These are phyloP conservation scores for Ophonus ardosiacus DNA, from an alignment of 2,888 invertebrate genomes.

Conservation along the genomic window DNA sequence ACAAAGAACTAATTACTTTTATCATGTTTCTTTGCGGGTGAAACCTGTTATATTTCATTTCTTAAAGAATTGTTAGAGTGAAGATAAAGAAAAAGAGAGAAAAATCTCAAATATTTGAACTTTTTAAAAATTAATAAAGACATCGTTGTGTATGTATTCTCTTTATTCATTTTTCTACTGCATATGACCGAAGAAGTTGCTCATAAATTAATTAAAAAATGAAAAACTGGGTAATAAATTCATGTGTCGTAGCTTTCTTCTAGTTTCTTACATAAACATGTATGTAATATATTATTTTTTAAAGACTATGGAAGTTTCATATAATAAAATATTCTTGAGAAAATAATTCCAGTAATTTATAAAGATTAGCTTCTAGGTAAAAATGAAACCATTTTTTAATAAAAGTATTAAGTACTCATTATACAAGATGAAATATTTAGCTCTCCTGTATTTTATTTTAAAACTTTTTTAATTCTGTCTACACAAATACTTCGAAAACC, in stretches of 20 bases:
- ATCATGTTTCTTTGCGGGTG: slow-evolving; percentile 19
- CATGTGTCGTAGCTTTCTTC: not conserved
- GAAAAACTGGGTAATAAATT: not conserved
- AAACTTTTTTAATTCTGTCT: not conserved
- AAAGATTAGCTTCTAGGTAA: slow-evolving; percentile 8
- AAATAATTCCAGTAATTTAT: slow-evolving; percentile 10
- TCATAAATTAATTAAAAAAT: too few species aligned
- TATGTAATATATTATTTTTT: not conserved
- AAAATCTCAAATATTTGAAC: not conserved
- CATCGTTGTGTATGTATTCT: not conserved
- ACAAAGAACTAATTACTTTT: slow-evolving; percentile 60
- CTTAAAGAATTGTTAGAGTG: slow-evolving; percentile 8
- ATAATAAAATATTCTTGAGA: slow-evolving; percentile 17
- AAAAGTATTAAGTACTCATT: slow-evolving; percentile 10
- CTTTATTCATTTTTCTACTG: not conserved
- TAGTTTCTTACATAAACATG: not conserved
- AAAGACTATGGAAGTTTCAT: not conserved
- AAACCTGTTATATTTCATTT: slow-evolving; percentile 44
- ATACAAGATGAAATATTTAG: not conserved
- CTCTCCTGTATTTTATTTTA: not conserved
- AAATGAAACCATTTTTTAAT: slow-evolving; percentile 20
- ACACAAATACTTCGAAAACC: not conserved
- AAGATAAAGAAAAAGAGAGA: not conserved
- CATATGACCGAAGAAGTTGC: not conserved
- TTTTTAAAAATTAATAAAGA: not conserved